Base-by-base conservation (phyloP, 2,888 invertebrate species). In the Ichneumoninae sp. region DNA sequence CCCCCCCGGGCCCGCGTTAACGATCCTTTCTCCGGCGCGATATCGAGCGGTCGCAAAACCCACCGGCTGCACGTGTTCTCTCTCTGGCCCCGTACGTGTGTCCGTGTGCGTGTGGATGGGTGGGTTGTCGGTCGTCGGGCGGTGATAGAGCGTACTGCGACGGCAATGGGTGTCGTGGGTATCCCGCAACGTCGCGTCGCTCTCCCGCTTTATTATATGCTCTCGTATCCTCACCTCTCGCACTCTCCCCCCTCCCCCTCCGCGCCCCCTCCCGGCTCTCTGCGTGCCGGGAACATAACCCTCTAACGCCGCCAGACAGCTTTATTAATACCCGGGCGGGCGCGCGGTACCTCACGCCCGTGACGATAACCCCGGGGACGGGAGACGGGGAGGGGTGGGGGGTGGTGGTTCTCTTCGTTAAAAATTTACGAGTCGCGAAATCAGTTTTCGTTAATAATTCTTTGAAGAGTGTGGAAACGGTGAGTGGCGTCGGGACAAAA, bases 221-320 rank as follows among this genome's bases (percentile, higher is more conserved):
- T 79, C 79, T 80, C 70, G 30, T 57, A 88, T 77, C 85, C 86
- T 86, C 90, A 87, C 86, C 88, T 88, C 86, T 83, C 87, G 86
- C 83, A 85, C 87, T 79, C 86, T 83, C 30, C 54, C 50, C 81
- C 81, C 19, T 54, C 44, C 60, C 50, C 65, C 73, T 69, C 80
- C 54, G 30, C 19, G 26, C 76, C 60, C 74, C 73, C 63, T 73
- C 75, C 60, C 79, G 74, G 69, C 68, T 71, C 57, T 75, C 79
- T 74, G 69, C 68, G 66, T 63, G 63, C 54, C 54, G 71, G 44
- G 50, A 73, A 82, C 77, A 73, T 71, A 78, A 63, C 54, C 65
- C 79, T 54, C 68, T 78, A 26, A 50, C 74, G 50, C 57, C 68
- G 57, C 80, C 83, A 83, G 85, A 86, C 84, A 84, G 82, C 87